Conservation (phyloP, 2,888 invertebrate genomes). For the Phytoseiulus persimilis region DNA sequence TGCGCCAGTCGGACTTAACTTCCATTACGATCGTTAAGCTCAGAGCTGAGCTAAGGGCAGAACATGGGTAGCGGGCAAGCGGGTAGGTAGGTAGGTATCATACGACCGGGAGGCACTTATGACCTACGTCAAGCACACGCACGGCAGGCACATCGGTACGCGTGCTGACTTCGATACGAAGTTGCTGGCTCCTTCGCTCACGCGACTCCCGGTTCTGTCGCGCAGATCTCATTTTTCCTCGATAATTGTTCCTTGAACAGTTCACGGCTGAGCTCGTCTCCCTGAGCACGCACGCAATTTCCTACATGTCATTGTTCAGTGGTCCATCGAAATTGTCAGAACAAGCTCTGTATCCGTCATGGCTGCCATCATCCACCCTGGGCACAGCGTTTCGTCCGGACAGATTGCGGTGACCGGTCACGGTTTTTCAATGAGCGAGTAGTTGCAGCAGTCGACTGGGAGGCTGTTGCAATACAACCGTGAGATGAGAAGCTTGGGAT, state of each 20-base stretch:
- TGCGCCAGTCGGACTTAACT: not conserved
- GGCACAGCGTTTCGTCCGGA: no score
- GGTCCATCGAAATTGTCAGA: no score
- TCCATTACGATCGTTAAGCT: not conserved
- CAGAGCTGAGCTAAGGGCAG: not conserved
- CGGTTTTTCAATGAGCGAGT: no score
- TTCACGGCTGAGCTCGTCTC: no score
- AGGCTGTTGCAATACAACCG: no score
- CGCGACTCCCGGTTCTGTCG: not conserved
- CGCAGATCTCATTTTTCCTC: not conserved
- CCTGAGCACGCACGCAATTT: no score
- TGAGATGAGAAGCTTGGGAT: no score
- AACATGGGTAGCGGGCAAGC: not conserved
- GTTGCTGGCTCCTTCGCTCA: not conserved
- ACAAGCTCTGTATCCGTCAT: no score
- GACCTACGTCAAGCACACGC: not conserved
- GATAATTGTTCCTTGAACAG: not conserved
- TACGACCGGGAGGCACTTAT: not conserved
- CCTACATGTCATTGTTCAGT: no score
- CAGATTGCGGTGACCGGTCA: no score
- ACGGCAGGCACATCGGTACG: not conserved
- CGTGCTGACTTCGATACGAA: not conserved
- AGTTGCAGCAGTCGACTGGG: no score
- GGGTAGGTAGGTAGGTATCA: not conserved
- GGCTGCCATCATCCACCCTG: no score